Evolutionary conservation across 37 sponge, comb jelly and placozoan genomes (phyloP), one percentile per base, ranked within the genome.

Genomic region (Diacarnus erythraeanus): DNA sequence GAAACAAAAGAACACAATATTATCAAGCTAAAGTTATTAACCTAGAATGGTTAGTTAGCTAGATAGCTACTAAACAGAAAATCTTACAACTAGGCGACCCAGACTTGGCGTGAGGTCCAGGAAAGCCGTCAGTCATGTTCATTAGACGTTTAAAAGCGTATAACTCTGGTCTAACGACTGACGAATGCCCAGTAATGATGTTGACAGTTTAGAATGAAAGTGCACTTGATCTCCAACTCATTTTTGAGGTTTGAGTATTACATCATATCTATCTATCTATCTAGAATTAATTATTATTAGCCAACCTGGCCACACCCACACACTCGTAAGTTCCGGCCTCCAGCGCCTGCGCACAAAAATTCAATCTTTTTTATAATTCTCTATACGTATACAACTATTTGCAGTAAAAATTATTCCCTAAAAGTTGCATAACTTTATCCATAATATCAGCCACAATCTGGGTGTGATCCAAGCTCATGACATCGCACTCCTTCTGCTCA

Each of bases 371-470:
- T n/a, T n/a, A n/a, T 47, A 47, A 47, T 15, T 47, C 51, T 47
- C 51, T 15, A 47, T 15, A 47, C 6, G 12, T 15, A 47, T 15
- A 15, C 12, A 47, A 15, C 12, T 12, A 47, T 47, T 47, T 15
- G 10, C 12, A 15, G 51, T 47, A 12, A 6, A 6, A 6, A 47
- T 15, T 47, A 12, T 6, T 12, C 51, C 51, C 51, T 47, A 47
- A 47, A 17, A 34, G 66, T 31, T 65, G 43, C 75, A 88, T 76
- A 36, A 83, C 58, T 3, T 75, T 59, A 0, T 93, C 90, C 87
- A 86, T 78, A 6, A 89, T 88, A 5, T 79, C 84, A 44, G 84
- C 81, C 25, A 86, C 43, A 30, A 93, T 65, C 38, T 64, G 75
- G 21, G 87, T 70, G n/a, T 93, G 80, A 22, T 38, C 65, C 34